phyloP scores from a whole-genome alignment of 2,797 vertebrate genomes.

The Xyrichtys novacula region DNA sequence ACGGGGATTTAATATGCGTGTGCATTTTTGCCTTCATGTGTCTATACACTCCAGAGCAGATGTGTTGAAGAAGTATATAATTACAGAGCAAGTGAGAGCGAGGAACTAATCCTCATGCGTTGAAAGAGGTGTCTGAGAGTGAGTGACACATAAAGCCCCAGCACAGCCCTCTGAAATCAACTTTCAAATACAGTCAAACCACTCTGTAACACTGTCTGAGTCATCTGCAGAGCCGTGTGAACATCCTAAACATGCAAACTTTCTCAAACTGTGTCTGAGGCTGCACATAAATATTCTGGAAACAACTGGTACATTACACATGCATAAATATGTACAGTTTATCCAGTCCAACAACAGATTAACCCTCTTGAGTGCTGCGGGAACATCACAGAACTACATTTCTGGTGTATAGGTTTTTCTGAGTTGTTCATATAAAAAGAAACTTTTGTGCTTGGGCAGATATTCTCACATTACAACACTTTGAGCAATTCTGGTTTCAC shows the following conservation, averaged over 20 bases:
- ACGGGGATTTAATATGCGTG: conserved; percentile 11
- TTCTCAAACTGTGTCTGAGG: background rate
- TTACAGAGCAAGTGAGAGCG: conserved; percentile 74
- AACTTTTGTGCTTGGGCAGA: too few species aligned
- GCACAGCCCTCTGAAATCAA: conserved; percentile 46
- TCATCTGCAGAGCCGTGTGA: conserved; percentile 21
- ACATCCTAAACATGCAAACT: conserved; percentile 32
- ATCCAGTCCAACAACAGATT: background rate
- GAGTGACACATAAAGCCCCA: conserved; percentile 68
- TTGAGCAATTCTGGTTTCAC: too few species aligned
- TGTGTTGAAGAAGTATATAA: conserved; percentile 75
- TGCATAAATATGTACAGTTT: background rate
- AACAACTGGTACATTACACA: too few species aligned
- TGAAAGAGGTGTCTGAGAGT: conserved; percentile 72
- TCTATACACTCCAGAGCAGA: conserved; percentile 58
- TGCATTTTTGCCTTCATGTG: background rate
- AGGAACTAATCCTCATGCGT: conserved; percentile 71
- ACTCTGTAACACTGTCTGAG: conserved; percentile 13
- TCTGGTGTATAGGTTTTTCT: too few species aligned
- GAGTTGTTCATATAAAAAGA: too few species aligned
- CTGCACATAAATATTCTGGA: too few species aligned
- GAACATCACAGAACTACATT: background rate
- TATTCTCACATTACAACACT: too few species aligned
- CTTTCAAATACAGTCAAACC: conserved; percentile 34
- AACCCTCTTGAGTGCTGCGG: background rate